phyloP scores from a whole-genome alignment of 2,888 invertebrate species.

The Sipha maydis region DNA sequence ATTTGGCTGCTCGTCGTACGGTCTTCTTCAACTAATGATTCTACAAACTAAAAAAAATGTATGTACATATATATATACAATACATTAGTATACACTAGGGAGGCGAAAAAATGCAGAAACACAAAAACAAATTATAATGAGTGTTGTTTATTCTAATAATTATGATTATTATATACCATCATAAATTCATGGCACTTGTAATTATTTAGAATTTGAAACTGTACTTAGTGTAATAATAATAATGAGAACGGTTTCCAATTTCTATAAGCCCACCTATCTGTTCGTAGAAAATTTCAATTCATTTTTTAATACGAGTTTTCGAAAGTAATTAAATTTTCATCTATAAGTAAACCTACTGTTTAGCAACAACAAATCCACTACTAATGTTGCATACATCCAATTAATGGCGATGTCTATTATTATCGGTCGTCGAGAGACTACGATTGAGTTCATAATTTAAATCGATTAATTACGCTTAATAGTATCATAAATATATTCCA shows the following conservation, averaged over 20 bases:
- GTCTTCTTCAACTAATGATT: slow-evolving; percentile 31
- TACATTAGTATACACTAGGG: background rate
- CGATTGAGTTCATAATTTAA: too few relatives aligned
- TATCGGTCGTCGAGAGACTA: too few relatives aligned
- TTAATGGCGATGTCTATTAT: too few relatives aligned
- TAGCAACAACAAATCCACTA: too few relatives aligned
- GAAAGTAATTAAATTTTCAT: too few relatives aligned
- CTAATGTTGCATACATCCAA: too few relatives aligned
- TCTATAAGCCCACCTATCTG: too few relatives aligned
- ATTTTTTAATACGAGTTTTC: too few relatives aligned
- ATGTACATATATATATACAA: background rate
- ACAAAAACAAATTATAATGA: background rate
- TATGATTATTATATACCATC: background rate
- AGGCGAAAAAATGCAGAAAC: background rate
- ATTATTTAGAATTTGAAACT: background rate
- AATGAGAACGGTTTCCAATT: background rate
- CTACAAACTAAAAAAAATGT: background rate
- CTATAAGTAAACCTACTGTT: too few relatives aligned
- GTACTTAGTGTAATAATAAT: background rate
- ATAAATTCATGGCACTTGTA: background rate
- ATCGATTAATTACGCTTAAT: too few relatives aligned
- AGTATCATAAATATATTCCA: too few relatives aligned
- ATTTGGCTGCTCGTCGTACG: slow-evolving; percentile 42
- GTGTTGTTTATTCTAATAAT: slow-evolving; percentile 28
- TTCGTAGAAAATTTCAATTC: too few relatives aligned